These are phyloP conservation scores for Megatriorchis doriae DNA, from an alignment of 2,113 vertebrate species.

Conservation along the genomic window DNA sequence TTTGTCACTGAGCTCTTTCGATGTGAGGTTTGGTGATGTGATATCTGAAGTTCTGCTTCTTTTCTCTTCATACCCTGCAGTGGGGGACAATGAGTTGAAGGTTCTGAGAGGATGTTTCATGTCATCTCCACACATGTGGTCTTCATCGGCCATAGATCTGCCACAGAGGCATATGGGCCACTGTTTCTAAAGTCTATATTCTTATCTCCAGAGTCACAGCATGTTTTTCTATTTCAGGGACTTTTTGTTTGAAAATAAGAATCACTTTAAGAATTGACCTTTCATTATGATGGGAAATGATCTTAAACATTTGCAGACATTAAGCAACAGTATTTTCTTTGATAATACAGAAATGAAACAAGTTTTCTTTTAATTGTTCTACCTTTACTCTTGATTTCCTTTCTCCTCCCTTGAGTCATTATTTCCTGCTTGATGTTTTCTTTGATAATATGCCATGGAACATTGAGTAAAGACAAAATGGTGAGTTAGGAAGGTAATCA, in stretches of 20 bases:
- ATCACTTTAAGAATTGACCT: neutral
- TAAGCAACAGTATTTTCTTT: slow-evolving; percentile 8
- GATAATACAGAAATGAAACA: slow-evolving; percentile 6
- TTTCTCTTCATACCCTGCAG: neutral
- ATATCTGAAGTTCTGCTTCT: neutral
- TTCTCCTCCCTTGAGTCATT: slow-evolving; percentile 15
- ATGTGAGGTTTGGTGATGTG: neutral
- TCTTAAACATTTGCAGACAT: neutral
- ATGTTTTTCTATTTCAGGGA: neutral
- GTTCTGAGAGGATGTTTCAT: neutral
- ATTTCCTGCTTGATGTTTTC: slow-evolving; percentile 7
- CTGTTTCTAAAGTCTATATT: neutral
- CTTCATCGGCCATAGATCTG: neutral
- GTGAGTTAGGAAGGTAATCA: neutral
- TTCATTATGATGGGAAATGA: slow-evolving; percentile 8
- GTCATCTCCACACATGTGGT: neutral
- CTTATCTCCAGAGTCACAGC: neutral
- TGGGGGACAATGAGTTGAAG: neutral
- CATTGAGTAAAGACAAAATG: slow-evolving; percentile 13
- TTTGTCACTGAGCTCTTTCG: neutral
- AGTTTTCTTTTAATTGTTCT: slow-evolving; percentile 1
- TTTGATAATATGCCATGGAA: slow-evolving; percentile 5
- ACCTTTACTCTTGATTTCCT: slow-evolving; percentile 20
- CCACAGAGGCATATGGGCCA: neutral
- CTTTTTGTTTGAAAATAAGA: neutral